These are phyloP conservation scores for Leptocoma aspasia DNA, from an alignment of 2,113 vertebrate genomes.

Conservation along the genomic window DNA sequence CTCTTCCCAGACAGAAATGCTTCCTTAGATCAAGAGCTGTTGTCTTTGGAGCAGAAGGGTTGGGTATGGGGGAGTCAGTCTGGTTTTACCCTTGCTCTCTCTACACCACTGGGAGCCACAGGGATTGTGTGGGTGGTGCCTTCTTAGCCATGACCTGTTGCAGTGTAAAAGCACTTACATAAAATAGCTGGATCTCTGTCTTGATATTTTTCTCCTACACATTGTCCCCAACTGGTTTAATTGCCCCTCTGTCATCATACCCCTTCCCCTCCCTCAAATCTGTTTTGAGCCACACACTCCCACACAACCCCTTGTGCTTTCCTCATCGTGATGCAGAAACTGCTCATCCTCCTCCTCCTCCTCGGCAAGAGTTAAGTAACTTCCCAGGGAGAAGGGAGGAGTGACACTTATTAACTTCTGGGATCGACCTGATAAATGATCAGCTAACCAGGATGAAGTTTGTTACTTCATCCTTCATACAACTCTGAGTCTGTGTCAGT, in stretches of 20 bases:
- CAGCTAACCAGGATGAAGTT: background rate
- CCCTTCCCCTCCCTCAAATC: conserved; percentile 33
- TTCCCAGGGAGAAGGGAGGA: conserved; percentile 22
- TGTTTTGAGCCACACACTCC: background rate
- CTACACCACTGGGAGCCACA: background rate
- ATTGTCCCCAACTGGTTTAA: conserved; percentile 9
- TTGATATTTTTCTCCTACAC: conserved; percentile 40
- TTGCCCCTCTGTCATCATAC: conserved; percentile 2
- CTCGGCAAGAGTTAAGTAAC: conserved; percentile 30
- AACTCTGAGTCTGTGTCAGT: background rate
- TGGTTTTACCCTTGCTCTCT: background rate
- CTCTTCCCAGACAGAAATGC: background rate
- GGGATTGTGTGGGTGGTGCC: background rate
- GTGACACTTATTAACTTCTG: background rate
- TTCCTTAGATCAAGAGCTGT: background rate
- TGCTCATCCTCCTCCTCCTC: background rate
- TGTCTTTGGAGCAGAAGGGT: background rate
- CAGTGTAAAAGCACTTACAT: background rate
- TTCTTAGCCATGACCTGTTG: background rate
- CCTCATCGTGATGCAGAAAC: conserved; percentile 14
- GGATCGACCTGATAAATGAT: background rate
- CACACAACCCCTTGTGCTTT: background rate
- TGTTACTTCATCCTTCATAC: background rate
- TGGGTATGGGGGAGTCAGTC: background rate
- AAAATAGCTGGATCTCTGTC: background rate